phyloP scores from a whole-genome alignment of 2,113 vertebrate genomes.

The Rhinoderma darwinii region DNA sequence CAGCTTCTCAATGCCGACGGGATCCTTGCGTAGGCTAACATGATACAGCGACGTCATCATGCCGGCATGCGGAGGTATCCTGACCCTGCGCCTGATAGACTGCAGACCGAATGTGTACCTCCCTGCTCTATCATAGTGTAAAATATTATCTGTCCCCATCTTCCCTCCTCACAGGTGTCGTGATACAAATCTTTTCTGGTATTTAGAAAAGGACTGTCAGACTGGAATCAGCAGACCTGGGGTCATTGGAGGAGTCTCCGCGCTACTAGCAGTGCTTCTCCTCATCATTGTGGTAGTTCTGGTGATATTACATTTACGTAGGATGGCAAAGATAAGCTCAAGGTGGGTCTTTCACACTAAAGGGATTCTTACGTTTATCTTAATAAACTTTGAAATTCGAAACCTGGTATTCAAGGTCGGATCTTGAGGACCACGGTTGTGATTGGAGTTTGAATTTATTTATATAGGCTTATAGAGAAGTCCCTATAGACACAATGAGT shows the following conservation, averaged over 20 bases:
- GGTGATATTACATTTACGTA: neutral
- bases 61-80: no score
- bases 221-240: conserved; percentile 31
- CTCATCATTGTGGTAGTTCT: neutral
- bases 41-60: no score
- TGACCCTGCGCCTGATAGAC: no score
- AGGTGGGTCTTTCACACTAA: neutral
- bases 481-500: no score
- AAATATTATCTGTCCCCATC: neutral
- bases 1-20: no score
- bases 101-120: no score
- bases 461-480: no score
- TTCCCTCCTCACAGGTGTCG: neutral
- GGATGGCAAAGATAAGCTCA: neutral
- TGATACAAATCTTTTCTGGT: conserved; percentile 10
- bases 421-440: neutral
- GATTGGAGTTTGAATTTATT: no score
- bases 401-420: neutral
- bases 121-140: no score
- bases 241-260: conserved; percentile 21
- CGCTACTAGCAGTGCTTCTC: neutral
- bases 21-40: no score
- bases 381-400: neutral
- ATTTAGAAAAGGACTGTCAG: neutral
- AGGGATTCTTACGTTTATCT: neutral